These are phyloP conservation scores for Hystrix brachyura DNA, from an alignment of 2,113 vertebrate genomes.

Conservation along the genomic window DNA sequence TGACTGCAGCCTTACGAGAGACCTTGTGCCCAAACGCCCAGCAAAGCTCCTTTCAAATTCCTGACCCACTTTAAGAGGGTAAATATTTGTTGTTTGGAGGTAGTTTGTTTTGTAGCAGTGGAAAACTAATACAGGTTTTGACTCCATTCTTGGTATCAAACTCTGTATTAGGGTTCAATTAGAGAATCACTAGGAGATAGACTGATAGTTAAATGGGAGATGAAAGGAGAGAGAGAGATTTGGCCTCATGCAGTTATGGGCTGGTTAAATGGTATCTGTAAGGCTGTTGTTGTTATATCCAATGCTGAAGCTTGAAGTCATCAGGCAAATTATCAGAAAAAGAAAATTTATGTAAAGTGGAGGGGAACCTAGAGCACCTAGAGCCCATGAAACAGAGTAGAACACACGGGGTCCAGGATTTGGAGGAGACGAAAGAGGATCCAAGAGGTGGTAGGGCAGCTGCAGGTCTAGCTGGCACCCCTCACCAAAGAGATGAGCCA, in stretches of 20 bases:
- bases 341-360: neutral
- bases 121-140: neutral
- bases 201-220: neutral
- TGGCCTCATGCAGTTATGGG: neutral
- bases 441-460: no score
- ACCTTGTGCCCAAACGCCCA: neutral
- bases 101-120: neutral
- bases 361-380: neutral
- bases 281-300: neutral
- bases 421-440: neutral
- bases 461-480: neutral
- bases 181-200: neutral
- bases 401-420: neutral
- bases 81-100: neutral
- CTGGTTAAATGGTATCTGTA: neutral
- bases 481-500: neutral
- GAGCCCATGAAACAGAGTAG: neutral
- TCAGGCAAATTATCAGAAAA: neutral
- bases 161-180: neutral
- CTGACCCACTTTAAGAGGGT: neutral
- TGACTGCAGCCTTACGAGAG: neutral
- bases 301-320: neutral
- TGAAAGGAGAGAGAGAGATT: neutral
- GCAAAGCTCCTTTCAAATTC: neutral
- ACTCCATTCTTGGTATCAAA: neutral